Percentiles rank a stretch among this genome's conserved stretches.
Evolutionary conservation across 2,113 vertebrate species (phyloP).

Genomic region (Polypterus bichir): DNA sequence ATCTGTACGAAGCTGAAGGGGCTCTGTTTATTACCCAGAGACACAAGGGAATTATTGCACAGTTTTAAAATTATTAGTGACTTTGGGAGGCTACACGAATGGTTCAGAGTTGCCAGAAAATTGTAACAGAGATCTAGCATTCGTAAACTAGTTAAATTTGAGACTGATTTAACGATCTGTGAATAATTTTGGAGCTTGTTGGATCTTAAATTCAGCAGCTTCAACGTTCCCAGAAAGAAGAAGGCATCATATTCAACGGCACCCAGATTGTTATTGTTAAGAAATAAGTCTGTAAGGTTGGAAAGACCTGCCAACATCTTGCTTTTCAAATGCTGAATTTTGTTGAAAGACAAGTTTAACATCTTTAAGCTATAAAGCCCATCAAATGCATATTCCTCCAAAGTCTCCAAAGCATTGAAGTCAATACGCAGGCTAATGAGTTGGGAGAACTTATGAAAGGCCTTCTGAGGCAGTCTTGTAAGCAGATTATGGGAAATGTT

Average conservation of each 20-base stretch:
- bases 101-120: conserved; percentile 31
- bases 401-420: conserved; percentile 28
- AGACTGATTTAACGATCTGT: conserved; percentile 31
- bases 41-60: conserved; percentile 39
- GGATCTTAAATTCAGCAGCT: conserved; percentile 28
- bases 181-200: conserved; percentile 43
- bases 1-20: conserved; percentile 28
- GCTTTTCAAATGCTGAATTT: conserved; percentile 27
- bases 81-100: conserved; percentile 29
- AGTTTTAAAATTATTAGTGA: conserved; percentile 36
- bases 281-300: conserved; percentile 35
- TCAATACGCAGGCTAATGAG: conserved; percentile 35
- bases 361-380: conserved; percentile 29
- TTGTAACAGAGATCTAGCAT: conserved; percentile 53
- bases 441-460: conserved; percentile 32
- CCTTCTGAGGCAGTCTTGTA: conserved; percentile 9
- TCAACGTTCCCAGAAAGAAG: conserved; percentile 21
- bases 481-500: conserved; percentile 26
- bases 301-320: conserved; percentile 31
- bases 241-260: conserved; percentile 32
- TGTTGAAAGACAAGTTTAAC: conserved; percentile 46
- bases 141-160: conserved; percentile 28
- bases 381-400: conserved; percentile 44
- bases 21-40: conserved; percentile 24
- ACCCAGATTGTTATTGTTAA: conserved; percentile 37